These are phyloP conservation scores for Strix occidentalis DNA, from an alignment of 2,797 vertebrate genomes.

Conservation along the genomic window DNA sequence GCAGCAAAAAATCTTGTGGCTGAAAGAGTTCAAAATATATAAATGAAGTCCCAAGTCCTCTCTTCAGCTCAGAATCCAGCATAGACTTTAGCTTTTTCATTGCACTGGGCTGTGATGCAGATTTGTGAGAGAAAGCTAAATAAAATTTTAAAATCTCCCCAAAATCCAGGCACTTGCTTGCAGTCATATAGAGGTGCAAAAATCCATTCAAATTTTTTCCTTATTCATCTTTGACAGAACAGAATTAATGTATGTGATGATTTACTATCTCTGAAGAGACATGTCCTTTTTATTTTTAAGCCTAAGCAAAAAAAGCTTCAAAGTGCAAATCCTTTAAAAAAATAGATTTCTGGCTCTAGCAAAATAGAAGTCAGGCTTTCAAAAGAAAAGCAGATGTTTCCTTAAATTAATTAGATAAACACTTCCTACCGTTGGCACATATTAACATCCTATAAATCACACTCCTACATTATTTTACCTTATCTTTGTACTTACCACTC, in stretches of 20 bases:
- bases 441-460: background rate
- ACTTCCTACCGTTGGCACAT: background rate
- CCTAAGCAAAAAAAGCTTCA: background rate
- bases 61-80: background rate
- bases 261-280: conserved; percentile 13
- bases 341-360: background rate
- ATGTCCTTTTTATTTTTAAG: conserved; percentile 42
- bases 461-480: background rate
- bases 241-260: background rate
- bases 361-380: conserved; percentile 31
- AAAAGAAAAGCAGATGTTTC: conserved; percentile 41
- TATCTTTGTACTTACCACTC: conserved; percentile 1
- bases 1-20: background rate
- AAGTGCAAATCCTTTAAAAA: background rate
- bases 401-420: background rate
- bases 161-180: background rate
- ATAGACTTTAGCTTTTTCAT: background rate
- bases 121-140: background rate
- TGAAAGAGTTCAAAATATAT: background rate
- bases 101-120: background rate
- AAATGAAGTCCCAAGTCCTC: background rate
- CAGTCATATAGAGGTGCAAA: background rate
- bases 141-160: background rate
- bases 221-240: background rate
- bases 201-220: background rate